Base-by-base conservation (phyloP, 2,797 vertebrate genomes). In the Babyrousa celebensis region DNA sequence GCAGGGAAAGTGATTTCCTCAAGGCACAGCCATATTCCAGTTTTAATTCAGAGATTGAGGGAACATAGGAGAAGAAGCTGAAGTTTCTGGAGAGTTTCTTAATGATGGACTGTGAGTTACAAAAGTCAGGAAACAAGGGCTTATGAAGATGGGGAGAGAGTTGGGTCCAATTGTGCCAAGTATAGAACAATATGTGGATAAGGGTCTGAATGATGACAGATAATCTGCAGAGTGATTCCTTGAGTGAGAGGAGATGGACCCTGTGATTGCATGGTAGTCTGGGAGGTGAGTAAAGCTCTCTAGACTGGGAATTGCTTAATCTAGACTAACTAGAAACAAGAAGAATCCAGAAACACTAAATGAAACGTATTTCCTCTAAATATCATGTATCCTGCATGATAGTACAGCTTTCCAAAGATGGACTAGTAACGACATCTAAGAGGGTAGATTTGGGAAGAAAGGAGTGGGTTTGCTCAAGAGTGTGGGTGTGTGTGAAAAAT, bases 371-470 rank as follows among this genome's bases (percentile, higher is more conserved):
- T 84, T 95, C 27, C 12, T 65, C 60, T 36, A 94, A 92, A 85
- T 63, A 65, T 25, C 10, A 79, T 94, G 25, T 12, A 78, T 82
- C 21, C 4, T 58, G n/a, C 32, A 80, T 83, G 56, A 91, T 54
- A 15, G 80, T 23, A 14, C 43, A 80, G 2, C 14, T 20, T 95
- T 90, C 21, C 52, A 93, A 74, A 93, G 14, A 86, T 5, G 84
- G 71, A 90, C 5, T 43, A 48, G 12, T 60, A 86, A 65, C 11
- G 29, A 32, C 40, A 94, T 18, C 6, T 29, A 75, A 84, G 21
- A 90, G 11, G 23, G n/a, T 40, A 92, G 9, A 85, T 91, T 58
- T 91, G 79, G 93, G 91, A 88, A 10, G 15, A 91, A 27, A 94
- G 48, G 12, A 75, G 27, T 40, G 12, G 70, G 43, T 56, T 11